Conservation (phyloP, 2,113 vertebrate species). For the Leiothrix lutea region DNA sequence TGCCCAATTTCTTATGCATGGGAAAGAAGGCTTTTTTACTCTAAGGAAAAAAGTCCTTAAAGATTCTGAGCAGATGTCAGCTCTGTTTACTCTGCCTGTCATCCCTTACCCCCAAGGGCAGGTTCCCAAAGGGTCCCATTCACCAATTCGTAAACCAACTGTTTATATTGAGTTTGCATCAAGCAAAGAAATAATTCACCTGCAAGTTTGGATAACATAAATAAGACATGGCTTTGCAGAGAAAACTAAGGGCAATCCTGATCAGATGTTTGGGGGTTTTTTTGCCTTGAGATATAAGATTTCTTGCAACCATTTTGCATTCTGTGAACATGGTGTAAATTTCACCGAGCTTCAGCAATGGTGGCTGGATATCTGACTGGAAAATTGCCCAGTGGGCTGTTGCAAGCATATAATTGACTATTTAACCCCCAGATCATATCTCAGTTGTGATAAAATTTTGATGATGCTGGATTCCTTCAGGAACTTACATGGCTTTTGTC, state of each 20-base stretch:
- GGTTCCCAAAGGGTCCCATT: not conserved
- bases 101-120: not conserved
- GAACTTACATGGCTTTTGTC: not conserved
- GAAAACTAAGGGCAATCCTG: not conserved
- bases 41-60: not conserved
- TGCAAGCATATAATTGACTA: not conserved
- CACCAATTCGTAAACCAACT: not conserved
- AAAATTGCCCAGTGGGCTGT: constrained; percentile 29
- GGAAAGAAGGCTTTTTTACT: not conserved
- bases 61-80: not conserved
- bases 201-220: not conserved
- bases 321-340: not conserved
- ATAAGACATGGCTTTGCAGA: not conserved
- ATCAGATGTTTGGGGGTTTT: not conserved
- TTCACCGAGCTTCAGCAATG: not conserved
- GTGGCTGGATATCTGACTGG: not conserved
- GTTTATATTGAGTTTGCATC: not conserved
- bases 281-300: not conserved
- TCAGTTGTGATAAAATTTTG: constrained; percentile 2
- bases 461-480: constrained; percentile 33
- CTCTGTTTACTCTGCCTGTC: not conserved
- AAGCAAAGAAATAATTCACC: not conserved
- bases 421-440: constrained; percentile 14
- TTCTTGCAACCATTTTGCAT: not conserved
- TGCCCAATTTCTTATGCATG: not conserved